Conservation (phyloP, 1,140 invertebrate species). For the Drosophila willistoni region DNA sequence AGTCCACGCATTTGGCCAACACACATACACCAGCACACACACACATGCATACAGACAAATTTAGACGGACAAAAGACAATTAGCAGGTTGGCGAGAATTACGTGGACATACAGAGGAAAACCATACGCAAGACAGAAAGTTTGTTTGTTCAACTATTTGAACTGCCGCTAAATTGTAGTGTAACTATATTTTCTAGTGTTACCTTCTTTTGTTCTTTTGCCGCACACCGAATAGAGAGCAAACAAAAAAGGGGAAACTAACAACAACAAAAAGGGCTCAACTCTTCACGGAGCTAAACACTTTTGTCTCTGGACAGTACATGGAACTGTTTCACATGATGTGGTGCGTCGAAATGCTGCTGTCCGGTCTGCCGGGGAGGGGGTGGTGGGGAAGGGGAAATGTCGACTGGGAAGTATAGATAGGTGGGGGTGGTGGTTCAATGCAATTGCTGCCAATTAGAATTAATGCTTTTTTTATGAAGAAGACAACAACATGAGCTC, state of each 20-base stretch:
- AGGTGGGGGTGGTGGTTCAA: constrained; percentile 52
- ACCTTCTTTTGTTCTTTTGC: constrained; percentile 73
- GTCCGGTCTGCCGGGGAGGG: no score
- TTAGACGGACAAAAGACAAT: constrained; percentile 50
- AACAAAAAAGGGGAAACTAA: constrained; percentile 37
- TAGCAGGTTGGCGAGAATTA: constrained; percentile 64
- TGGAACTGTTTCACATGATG: not conserved
- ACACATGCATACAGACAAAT: not conserved
- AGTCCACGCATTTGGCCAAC: constrained; percentile 65
- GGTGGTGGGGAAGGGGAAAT: not conserved
- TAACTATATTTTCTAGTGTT: constrained; percentile 69
- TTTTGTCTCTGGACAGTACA: not conserved
- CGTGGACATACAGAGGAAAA: constrained; percentile 50
- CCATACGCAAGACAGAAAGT: constrained; percentile 49
- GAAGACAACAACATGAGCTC: constrained; percentile 32
- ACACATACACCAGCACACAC: constrained; percentile 30
- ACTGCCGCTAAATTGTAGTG: constrained; percentile 79
- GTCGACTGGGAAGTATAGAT: no score
- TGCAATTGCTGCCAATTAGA: constrained; percentile 76
- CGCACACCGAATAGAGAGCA: constrained; percentile 48
- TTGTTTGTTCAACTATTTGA: constrained; percentile 70
- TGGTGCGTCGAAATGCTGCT: constrained; percentile 12
- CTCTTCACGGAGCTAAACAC: constrained; percentile 2
- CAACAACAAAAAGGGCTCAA: constrained; percentile 1
- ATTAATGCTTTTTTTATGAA: constrained; percentile 74